These are phyloP conservation scores for Cassiopea andromeda DNA, from an alignment of 30 jellyfish, hydroid and myxozoan genomes.

Conservation along the genomic window DNA sequence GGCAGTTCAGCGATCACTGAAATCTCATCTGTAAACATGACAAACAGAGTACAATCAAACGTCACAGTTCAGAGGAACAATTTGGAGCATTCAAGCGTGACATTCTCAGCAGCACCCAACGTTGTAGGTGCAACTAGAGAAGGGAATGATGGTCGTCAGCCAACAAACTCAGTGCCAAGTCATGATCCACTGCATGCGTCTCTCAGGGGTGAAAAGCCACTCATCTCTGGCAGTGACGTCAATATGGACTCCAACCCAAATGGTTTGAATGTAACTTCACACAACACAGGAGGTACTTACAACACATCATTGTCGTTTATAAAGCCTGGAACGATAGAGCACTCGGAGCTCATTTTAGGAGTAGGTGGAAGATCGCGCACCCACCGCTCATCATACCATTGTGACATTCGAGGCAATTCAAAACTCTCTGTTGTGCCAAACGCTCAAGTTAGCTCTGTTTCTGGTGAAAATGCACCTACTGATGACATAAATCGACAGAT, in stretches of 20 bases:
- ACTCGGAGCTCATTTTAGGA: conserved; percentile 16
- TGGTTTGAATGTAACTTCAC: background rate
- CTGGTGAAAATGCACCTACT: too few species aligned
- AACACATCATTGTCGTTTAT: conserved; percentile 27
- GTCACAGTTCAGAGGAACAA: too few species aligned
- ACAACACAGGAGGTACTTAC: background rate
- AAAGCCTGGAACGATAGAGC: conserved; percentile 5
- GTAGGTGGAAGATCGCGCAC: conserved; percentile 18
- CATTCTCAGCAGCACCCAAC: too few species aligned
- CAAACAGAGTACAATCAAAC: too few species aligned
- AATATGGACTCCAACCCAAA: background rate
- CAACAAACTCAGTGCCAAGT: background rate
- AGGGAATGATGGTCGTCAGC: too few species aligned
- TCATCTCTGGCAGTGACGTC: background rate
- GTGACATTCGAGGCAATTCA: background rate
- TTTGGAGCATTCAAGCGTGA: too few species aligned
- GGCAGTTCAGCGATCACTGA: too few species aligned
- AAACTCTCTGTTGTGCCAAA: background rate
- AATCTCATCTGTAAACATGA: too few species aligned
- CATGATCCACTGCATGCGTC: background rate
- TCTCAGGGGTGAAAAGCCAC: background rate
- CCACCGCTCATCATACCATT: conserved; percentile 10
- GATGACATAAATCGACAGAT: background rate
- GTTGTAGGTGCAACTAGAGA: too few species aligned
- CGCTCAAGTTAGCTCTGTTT: background rate